A percentile compares a stretch with the other conserved stretches of the same genome.
These are phyloP conservation scores for Piezodorus guildinii DNA, from an alignment of 1,140 invertebrate genomes.

Conservation along the genomic window DNA sequence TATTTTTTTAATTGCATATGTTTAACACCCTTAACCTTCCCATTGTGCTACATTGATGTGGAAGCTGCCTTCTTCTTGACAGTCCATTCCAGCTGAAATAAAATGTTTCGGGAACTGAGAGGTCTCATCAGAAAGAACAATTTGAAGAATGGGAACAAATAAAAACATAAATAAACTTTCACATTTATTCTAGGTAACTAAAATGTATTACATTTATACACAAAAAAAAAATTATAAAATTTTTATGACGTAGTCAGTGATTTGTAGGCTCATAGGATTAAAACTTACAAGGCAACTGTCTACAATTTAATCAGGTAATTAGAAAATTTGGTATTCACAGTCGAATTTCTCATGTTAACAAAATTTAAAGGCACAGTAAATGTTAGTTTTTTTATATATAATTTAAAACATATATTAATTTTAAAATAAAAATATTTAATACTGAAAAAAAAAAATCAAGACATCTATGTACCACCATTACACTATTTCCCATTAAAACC, in stretches of 20 bases:
- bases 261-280: neutral
- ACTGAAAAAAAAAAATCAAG: neutral
- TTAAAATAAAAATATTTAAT: neutral
- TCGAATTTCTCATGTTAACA: neutral
- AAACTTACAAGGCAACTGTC: neutral
- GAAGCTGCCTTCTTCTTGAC: no score
- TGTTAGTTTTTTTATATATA: neutral
- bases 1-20: no score
- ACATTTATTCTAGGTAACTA: constrained; percentile 13
- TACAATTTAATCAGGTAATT: neutral
- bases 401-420: neutral
- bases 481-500: neutral
- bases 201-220: constrained; percentile 8
- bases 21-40: no score
- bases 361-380: constrained; percentile 1
- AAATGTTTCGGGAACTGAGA: no score
- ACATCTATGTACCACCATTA: neutral
- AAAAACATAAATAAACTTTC: constrained; percentile 3
- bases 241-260: neutral
- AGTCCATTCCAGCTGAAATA: no score
- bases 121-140: no score
- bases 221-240: neutral
- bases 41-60: no score
- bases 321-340: constrained; percentile 9
- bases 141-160: neutral